phyloP scores from a whole-genome alignment of 2,113 vertebrate genomes.

The Callocephalon fimbriatum region DNA sequence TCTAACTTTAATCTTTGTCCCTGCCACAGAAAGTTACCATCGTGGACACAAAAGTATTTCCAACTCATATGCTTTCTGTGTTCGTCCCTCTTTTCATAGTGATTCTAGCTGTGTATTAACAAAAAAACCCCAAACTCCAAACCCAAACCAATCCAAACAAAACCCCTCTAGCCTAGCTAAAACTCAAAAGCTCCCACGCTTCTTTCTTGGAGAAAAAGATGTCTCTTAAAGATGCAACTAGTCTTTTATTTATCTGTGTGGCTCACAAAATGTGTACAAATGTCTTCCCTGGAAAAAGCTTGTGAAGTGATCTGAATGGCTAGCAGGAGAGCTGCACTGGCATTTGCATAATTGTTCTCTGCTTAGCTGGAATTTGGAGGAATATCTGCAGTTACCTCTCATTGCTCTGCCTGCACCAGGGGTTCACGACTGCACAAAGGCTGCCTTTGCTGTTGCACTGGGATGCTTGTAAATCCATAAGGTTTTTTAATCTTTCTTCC shows the following conservation, averaged over 20 bases:
- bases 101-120: background rate
- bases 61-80: background rate
- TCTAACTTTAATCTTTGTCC: background rate
- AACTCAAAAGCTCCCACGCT: background rate
- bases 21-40: background rate
- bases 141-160: background rate
- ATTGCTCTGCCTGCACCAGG: background rate
- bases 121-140: background rate
- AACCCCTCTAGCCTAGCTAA: background rate
- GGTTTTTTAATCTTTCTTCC: background rate
- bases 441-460: background rate
- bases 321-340: slow-evolving; percentile 28
- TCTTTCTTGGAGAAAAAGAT: background rate
- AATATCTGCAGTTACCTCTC: slow-evolving; percentile 25
- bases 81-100: background rate
- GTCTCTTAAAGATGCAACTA: background rate
- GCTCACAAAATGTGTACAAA: background rate
- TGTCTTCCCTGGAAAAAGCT: background rate
- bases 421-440: background rate
- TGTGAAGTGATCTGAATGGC: background rate
- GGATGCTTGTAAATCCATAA: background rate
- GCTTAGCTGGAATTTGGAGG: slow-evolving; percentile 2
- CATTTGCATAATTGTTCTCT: background rate
- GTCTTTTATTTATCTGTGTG: background rate
- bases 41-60: background rate